Evolutionary conservation across 2,113 vertebrate genomes (phyloP).

Genomic region (Lota lota): DNA sequence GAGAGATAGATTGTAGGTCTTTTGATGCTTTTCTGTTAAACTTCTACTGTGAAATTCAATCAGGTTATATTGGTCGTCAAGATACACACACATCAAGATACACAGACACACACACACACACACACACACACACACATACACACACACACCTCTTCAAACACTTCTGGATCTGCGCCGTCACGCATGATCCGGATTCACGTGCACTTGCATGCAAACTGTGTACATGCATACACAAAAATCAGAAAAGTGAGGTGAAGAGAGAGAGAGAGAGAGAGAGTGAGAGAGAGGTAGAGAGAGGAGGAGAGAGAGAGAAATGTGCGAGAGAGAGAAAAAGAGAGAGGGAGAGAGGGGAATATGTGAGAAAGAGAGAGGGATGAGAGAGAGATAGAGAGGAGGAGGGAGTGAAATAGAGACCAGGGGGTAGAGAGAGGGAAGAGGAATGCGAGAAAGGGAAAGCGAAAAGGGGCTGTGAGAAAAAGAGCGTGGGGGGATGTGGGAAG

Average conservation of each 20-base stretch:
- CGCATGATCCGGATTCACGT: no score
- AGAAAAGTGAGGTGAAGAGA: neutral
- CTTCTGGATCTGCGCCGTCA: no score
- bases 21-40: constrained; percentile 58
- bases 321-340: no score
- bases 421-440: no score
- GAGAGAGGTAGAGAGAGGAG: neutral
- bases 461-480: neutral
- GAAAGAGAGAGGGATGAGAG: no score
- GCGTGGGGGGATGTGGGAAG: neutral
- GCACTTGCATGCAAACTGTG: no score
- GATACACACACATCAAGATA: constrained; percentile 10
- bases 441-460: no score
- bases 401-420: no score
- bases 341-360: no score
- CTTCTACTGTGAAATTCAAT: constrained; percentile 68
- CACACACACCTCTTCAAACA: no score
- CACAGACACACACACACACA: constrained; percentile 2
- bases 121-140: constrained; percentile 1
- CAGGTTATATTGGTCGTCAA: constrained; percentile 48
- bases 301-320: neutral
- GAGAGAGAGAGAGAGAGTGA: neutral
- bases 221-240: no score
- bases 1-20: constrained; percentile 46
- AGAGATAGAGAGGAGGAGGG: no score